These are phyloP conservation scores for Xanthorhoe designata DNA, from an alignment of 2,888 invertebrate genomes.

Conservation along the genomic window DNA sequence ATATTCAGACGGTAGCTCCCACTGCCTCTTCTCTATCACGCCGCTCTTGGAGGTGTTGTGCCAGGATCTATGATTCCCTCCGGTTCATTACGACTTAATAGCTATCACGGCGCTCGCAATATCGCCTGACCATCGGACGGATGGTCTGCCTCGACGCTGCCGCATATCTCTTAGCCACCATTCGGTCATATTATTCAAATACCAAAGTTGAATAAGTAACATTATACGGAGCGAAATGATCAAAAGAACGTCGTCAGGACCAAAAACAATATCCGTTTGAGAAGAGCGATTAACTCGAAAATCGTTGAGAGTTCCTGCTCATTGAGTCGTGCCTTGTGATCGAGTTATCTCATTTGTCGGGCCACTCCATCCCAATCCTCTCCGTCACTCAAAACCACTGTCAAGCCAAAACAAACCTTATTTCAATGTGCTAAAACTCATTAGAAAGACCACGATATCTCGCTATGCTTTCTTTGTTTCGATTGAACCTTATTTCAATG, in stretches of 20 bases:
- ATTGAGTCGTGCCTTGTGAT: conserved; percentile 36
- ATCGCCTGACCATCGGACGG: no score
- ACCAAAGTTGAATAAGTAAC: conserved; percentile 9
- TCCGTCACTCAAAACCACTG: conserved; percentile 2
- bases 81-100: no score
- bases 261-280: conserved; percentile 42
- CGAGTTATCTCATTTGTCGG: conserved; percentile 35
- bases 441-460: no score
- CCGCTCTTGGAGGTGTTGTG: no score
- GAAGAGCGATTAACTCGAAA: conserved; percentile 42
- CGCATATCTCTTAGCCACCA: no score
- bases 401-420: not conserved
- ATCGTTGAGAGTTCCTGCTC: conserved; percentile 39
- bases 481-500: not conserved
- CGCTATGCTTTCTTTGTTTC: no score
- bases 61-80: no score
- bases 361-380: conserved; percentile 19
- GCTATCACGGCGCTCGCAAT: no score
- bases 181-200: not conserved
- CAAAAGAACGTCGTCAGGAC: conserved; percentile 37
- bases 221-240: conserved; percentile 27
- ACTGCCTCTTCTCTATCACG: no score
- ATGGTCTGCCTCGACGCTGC: no score
- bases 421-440: no score
- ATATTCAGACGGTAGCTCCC: no score